A percentile compares a stretch with the other conserved stretches of the same genome.
phyloP scores from a whole-genome alignment of 2,797 vertebrate genomes.

The Malacoctenus gilli region DNA sequence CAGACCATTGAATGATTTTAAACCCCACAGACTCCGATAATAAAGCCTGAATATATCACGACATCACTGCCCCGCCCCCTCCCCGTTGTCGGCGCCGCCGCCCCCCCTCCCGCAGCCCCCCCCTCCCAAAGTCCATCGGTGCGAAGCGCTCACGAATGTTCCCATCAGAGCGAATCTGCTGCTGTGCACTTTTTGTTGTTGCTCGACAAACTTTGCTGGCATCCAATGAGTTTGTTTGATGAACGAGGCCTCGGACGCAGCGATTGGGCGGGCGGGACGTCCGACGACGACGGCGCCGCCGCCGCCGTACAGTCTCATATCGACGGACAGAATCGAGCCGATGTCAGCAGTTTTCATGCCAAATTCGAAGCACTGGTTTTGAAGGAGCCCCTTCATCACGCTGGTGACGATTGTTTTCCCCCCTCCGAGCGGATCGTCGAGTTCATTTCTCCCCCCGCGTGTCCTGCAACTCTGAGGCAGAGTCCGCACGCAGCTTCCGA shows the following conservation, averaged over 20 bases:
- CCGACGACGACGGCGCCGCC: too few species aligned
- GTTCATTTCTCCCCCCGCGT: too few species aligned
- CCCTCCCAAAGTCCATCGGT: conserved; percentile 3
- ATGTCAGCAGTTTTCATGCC: too few species aligned
- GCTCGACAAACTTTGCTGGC: background rate
- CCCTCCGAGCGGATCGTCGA: too few species aligned
- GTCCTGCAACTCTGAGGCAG: background rate
- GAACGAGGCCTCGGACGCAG: too few species aligned
- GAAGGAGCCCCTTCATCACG: too few species aligned
- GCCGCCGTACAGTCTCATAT: too few species aligned
- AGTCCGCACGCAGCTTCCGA: background rate
- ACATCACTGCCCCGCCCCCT: conserved; percentile 59
- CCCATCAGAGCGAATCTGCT: conserved; percentile 13
- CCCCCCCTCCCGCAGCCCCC: conserved; percentile 25
- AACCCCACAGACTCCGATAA: conserved; percentile 72
- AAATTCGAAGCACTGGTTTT: too few species aligned
- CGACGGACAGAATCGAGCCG: too few species aligned
- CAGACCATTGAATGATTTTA: conserved; percentile 66
- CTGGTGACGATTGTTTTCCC: too few species aligned
- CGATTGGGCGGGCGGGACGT: too few species aligned
- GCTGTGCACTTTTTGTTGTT: conserved; percentile 15
- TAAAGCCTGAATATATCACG: conserved; percentile 69
- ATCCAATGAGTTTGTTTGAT: conserved; percentile 1
- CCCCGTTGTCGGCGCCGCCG: background rate
- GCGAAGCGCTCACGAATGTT: conserved; percentile 24